Percentiles rank a stretch among this genome's conserved stretches.
These are phyloP conservation scores for Larimichthys polyactis DNA, from an alignment of 2,113 vertebrate genomes.

Conservation along the genomic window DNA sequence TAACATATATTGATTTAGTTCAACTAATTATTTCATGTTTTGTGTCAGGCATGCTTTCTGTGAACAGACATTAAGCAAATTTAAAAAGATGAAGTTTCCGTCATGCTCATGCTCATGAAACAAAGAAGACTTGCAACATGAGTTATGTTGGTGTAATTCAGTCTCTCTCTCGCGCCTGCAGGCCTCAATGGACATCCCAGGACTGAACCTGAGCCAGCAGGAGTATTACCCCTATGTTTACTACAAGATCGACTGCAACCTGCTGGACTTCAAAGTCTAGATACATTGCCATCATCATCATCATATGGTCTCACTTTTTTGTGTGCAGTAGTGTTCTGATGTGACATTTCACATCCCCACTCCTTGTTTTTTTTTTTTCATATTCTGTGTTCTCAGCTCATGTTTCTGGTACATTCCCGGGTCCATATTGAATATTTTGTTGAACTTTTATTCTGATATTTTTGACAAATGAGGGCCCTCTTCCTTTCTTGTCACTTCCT, in stretches of 20 bases:
- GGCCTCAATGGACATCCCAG: slow-evolving; percentile 97
- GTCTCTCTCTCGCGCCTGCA: slow-evolving; percentile 59
- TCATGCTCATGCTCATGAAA: too few species aligned
- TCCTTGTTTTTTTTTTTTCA: slow-evolving; percentile 2
- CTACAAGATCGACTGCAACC: slow-evolving; percentile 98
- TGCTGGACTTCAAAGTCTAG: slow-evolving; percentile 96
- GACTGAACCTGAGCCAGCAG: slow-evolving; percentile 97
- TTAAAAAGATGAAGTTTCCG: not conserved
- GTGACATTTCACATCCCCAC: slow-evolving; percentile 39
- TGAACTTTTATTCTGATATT: slow-evolving; percentile 23
- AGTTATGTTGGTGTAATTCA: not conserved
- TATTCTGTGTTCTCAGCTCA: slow-evolving; percentile 7
- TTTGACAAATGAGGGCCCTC: slow-evolving; percentile 8
- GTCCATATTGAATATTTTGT: not conserved
- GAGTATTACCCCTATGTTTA: slow-evolving; percentile 99
- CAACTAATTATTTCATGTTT: not conserved
- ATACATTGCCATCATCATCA: slow-evolving; percentile 41
- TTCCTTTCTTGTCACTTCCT: slow-evolving; percentile 11
- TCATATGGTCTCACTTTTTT: slow-evolving; percentile 14
- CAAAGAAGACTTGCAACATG: not conserved
- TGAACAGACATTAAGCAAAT: not conserved
- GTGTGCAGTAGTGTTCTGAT: slow-evolving; percentile 32
- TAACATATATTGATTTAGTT: too few species aligned
- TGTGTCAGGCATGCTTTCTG: too few species aligned
- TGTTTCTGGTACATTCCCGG: slow-evolving; percentile 46